Base-by-base conservation (phyloP, 2,797 vertebrate genomes). In the Ptychobarbus kaznakovi region DNA sequence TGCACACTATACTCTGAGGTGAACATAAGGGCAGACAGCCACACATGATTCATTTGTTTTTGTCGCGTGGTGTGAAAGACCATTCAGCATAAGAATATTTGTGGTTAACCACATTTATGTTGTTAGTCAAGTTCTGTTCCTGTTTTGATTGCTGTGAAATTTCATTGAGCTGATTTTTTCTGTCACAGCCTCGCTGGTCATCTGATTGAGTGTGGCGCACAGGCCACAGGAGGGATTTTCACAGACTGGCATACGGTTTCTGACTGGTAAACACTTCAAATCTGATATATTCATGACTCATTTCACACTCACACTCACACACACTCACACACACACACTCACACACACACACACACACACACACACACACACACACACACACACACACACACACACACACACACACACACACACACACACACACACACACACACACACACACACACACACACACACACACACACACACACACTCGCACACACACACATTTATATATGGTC, bases 211-310 rank as follows among this genome's bases (percentile, higher is more conserved):
- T 97, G 96, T 35, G 96, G 96, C 1, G 94, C 96, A 88, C 96
- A 98, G 20, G 95, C 94, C 73, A 97, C 96, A 0, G 96, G 96
- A 28, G 97, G 97, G 25, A 95, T 97, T 93, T 97, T 97, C 92
- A 97, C 96, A 1, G 96, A 97, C 32, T 97, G 96, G 96, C 95
- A 96, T 88, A 87, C 78, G 9, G 95, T 97, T 44, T 94, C 96
- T 2, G 92, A 97, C 92, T 97, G 96, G 97, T 97, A 92, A 90
- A 95, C 90, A 18, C 28, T 40, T 16, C 4, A 66, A 80, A 51
- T 80, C 7, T 25, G 7, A 78, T 61, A 25, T 78, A 63, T 61
- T 78, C 8, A 44, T 78, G 4, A 2, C 4, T 6, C 13, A 78
- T 18, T 78, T 76, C 6, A 56, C 66, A 56, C 20, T 11, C 22